Conservation (phyloP, 2,888 invertebrate species). For the Dasypogon diadema region DNA sequence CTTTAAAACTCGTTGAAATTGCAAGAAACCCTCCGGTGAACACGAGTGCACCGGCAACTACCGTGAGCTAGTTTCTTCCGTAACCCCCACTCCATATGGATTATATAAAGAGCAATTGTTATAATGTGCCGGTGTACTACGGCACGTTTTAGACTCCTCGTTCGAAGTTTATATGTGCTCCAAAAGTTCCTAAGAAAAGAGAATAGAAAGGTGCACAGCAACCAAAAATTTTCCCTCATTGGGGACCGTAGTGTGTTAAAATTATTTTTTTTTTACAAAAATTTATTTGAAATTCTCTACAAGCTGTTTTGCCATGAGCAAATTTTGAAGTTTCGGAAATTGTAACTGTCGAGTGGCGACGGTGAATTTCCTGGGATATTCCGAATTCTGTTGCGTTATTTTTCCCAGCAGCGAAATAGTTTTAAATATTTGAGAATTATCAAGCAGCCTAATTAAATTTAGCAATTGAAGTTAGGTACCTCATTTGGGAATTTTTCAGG, state of each 20-base stretch:
- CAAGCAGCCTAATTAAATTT: no score
- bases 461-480: no score
- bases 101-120: conserved; percentile 24
- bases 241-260: neutral
- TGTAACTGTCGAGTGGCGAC: neutral
- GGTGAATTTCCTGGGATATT: no score
- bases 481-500: no score
- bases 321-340: neutral
- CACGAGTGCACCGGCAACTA: conserved; percentile 29
- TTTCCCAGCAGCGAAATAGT: no score
- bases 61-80: conserved; percentile 16
- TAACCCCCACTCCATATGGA: neutral
- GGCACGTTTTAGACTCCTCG: conserved; percentile 8
- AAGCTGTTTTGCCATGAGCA: neutral
- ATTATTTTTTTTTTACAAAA: neutral
- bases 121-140: conserved; percentile 24
- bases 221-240: neutral
- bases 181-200: conserved; percentile 14
- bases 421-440: no score
- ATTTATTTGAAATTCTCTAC: neutral
- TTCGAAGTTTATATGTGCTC: conserved; percentile 19
- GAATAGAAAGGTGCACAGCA: neutral
- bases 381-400: no score
- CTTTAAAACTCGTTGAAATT: conserved; percentile 42
- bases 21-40: conserved; percentile 31